Evolutionary conservation across 2,888 invertebrate genomes (phyloP), one percentile per base, ranked within the genome.

Genomic region (Anaspis maculata): DNA sequence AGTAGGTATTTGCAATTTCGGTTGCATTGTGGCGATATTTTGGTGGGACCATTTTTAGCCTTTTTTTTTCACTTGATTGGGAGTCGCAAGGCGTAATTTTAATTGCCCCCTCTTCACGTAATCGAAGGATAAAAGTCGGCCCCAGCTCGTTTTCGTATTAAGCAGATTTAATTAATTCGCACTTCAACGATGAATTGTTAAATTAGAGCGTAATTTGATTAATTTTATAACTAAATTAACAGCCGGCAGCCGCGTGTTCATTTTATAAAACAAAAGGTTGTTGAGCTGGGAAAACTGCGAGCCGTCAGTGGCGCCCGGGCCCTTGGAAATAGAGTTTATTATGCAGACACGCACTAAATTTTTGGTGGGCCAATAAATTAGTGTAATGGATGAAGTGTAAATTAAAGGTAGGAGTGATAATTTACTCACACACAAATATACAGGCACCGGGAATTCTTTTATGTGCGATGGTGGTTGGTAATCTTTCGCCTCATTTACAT

Each of bases 401-500:
- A 30, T 30, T 27, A 16, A 22, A 23, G 25, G 24, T 13, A 24
- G 22, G 29, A 22, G 31, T 28, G 39, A 32, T 39, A 32, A 35
- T 32, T 30, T 12, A n/a, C n/a, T n/a, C n/a, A n/a, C n/a, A n/a
- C 9, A 27, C 13, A 24, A 28, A 31, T 31, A 22, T 25, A 32
- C 13, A 9, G 6, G 12, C 13, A 19, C 16, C n/a, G 13, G 27
- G 15, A 13, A 16, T 39, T 35, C 21, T 32, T 32, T 29, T 39
- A 32, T 32, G 23, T 10, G 2, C 16, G 7, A 13, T 9, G 13
- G 14, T n/a, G 22, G 32, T 27, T 30, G 22, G 30, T 31, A 21
- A 25, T 33, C 27, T 27, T 19, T 10, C 23, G 27, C 27, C 26
- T 23, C 23, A 43, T 43, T 43, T 43, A 16, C 43, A 41, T 43